Base-by-base conservation (phyloP, 2,888 invertebrate species). In the Nemoura dubitans region DNA sequence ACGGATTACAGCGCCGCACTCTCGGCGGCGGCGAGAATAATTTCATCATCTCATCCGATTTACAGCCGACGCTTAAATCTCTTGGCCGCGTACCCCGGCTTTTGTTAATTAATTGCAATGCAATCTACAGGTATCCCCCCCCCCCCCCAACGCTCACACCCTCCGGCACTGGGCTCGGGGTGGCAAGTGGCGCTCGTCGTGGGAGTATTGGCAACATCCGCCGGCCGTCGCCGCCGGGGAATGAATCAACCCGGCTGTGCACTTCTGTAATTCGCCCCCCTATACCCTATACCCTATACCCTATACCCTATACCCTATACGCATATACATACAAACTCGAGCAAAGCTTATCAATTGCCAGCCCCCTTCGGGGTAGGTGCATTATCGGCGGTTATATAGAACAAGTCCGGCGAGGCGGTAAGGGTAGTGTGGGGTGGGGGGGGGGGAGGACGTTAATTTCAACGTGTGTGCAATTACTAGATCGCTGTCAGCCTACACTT, bases 1-100 rank as follows among this genome's bases (percentile, higher is more conserved):
- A n/a, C 36, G 36, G 36, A 3, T 59, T 59, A 36, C 26, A 28
- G 81, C 30, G 16, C 81, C 27, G 81, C 28, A 81, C 27, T 27
- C 30, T 21, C 28, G 80, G 80, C 26, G 28, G 80, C 80, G n/a
- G 59, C 30, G 27, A 80, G 27, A 80, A 59, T 28, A 59, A 76
- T 84, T 84, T 76, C 84, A 76, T 59, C 84, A 27, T 59, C 84
- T 84, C 84, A 84, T 84, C 84, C 84, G 76, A 59, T 84, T 84
- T 76, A 27, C 84, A 59, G n/a, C n/a, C n/a, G 76, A 10, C 59
- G 59, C 59, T 10, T 59, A 21, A 59, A 59, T 59, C 59, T 59
- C 59, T 21, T 14, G 21, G 21, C 59, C 16, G 2, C 6, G 25
- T 76, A n/a, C n/a, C n/a, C 28, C 84, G 0, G 27, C 3, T 29